Conservation (phyloP, 2,888 invertebrate genomes). For the Drosophila melanosoma region DNA sequence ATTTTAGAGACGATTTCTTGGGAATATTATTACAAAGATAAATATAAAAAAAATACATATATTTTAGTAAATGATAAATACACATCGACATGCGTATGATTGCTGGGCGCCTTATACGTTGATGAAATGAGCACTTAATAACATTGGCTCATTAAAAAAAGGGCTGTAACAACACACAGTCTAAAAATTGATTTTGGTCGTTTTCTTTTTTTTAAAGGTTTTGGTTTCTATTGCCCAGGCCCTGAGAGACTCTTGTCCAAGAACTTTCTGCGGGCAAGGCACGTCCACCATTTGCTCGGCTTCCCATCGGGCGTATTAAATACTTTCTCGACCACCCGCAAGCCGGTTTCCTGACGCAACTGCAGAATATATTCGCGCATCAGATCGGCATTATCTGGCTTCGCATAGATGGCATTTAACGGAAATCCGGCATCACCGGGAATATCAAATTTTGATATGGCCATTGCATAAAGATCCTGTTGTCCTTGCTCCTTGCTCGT, state of each 20-base stretch:
- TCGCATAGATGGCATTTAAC: conserved; percentile 97
- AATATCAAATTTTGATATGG: conserved; percentile 97
- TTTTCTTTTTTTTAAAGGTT: background rate
- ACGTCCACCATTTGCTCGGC: conserved; percentile 99
- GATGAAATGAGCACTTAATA: conserved; percentile 10
- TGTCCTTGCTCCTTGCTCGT: conserved; percentile 94
- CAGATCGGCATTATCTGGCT: conserved; percentile 93
- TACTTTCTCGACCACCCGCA: conserved; percentile 95
- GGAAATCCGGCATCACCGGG: conserved; percentile 98
- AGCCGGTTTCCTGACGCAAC: conserved; percentile 97
- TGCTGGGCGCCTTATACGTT: conserved; percentile 18
- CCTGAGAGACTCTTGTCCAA: conserved; percentile 97
- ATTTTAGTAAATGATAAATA: conserved; percentile 66
- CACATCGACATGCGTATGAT: conserved; percentile 20
- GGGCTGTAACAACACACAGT: conserved; percentile 40
- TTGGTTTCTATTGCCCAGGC: conserved; percentile 69
- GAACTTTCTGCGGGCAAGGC: conserved; percentile 99
- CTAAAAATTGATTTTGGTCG: conserved; percentile 29
- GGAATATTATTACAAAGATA: background rate
- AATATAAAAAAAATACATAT: conserved; percentile 17
- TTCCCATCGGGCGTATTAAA: conserved; percentile 96
- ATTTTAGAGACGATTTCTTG: conserved; percentile 21
- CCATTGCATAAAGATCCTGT: conserved; percentile 98
- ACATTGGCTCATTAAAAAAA: conserved; percentile 19
- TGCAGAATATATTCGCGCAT: conserved; percentile 98